Conservation (phyloP, 2,797 vertebrate species). For the Phalloptychus januarius region DNA sequence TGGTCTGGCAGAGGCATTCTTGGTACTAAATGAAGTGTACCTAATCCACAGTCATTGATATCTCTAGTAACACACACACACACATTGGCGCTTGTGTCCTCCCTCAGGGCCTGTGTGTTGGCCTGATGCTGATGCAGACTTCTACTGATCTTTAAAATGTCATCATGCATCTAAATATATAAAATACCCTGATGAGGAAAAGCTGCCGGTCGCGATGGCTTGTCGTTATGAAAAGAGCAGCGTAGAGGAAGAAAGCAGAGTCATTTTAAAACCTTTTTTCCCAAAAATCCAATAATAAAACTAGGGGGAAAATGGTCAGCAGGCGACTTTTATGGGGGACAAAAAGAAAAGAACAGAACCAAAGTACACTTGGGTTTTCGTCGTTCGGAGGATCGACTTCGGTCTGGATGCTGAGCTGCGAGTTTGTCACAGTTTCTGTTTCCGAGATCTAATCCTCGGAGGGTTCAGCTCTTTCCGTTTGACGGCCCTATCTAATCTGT, state of each 20-base stretch:
- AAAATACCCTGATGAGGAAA: slow-evolving; percentile 10
- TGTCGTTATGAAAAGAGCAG: slow-evolving; percentile 28
- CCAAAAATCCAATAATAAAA: background rate
- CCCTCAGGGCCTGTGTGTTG: slow-evolving; percentile 36
- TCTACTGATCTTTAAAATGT: slow-evolving; percentile 45
- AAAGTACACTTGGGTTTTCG: slow-evolving; percentile 22
- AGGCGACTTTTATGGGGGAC: background rate
- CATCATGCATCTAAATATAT: slow-evolving; percentile 37
- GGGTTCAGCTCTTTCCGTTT: slow-evolving; percentile 43
- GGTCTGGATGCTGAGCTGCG: background rate
- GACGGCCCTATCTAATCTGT: slow-evolving; percentile 60
- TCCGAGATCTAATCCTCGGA: slow-evolving; percentile 43
- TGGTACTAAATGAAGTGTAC: slow-evolving; percentile 70
- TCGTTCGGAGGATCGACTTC: slow-evolving; percentile 15
- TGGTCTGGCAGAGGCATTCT: slow-evolving; percentile 65
- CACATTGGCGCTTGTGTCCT: slow-evolving; percentile 17
- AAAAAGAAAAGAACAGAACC: background rate
- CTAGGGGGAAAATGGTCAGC: slow-evolving; percentile 17
- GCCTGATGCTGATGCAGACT: slow-evolving; percentile 32
- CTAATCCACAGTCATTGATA: slow-evolving; percentile 71
- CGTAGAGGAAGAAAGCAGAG: background rate
- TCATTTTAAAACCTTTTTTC: background rate
- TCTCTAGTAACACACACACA: slow-evolving; percentile 19
- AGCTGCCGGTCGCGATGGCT: background rate
- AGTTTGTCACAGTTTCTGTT: slow-evolving; percentile 36